Conservation (phyloP, 2,113 vertebrate genomes). For the Oryzias javanicus region DNA sequence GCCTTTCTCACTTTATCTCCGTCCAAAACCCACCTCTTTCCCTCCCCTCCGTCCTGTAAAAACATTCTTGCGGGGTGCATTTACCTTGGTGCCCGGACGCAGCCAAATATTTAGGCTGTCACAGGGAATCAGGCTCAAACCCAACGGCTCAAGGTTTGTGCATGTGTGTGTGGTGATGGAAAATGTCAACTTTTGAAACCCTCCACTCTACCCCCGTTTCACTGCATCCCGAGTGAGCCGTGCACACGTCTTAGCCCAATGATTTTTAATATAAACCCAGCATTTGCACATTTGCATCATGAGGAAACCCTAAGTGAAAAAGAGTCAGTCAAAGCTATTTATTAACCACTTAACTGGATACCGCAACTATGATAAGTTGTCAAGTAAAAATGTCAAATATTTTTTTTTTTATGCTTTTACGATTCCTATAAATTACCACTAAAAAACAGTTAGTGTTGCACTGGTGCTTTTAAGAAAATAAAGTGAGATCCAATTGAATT, state of each 20-base stretch:
- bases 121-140: slow-evolving; percentile 75
- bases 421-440: too few relatives aligned
- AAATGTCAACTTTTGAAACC: slow-evolving; percentile 53
- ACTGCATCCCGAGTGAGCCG: slow-evolving; percentile 29
- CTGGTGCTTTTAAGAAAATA: too few relatives aligned
- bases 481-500: too few relatives aligned
- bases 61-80: slow-evolving; percentile 69
- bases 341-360: background rate
- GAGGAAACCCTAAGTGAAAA: background rate
- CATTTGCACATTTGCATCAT: background rate
- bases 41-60: slow-evolving; percentile 44
- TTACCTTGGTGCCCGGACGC: slow-evolving; percentile 72
- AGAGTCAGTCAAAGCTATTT: background rate
- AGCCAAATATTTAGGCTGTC: slow-evolving; percentile 80
- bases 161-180: slow-evolving; percentile 47
- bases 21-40: slow-evolving; percentile 24
- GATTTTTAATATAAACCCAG: background rate
- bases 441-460: too few relatives aligned
- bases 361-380: background rate
- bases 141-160: slow-evolving; percentile 62
- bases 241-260: slow-evolving; percentile 11
- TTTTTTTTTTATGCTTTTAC: background rate
- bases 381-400: background rate
- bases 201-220: slow-evolving; percentile 30
- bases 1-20: slow-evolving; percentile 31